Conservation (phyloP, 2,113 vertebrate genomes). For the Antidorcas marsupialis region DNA sequence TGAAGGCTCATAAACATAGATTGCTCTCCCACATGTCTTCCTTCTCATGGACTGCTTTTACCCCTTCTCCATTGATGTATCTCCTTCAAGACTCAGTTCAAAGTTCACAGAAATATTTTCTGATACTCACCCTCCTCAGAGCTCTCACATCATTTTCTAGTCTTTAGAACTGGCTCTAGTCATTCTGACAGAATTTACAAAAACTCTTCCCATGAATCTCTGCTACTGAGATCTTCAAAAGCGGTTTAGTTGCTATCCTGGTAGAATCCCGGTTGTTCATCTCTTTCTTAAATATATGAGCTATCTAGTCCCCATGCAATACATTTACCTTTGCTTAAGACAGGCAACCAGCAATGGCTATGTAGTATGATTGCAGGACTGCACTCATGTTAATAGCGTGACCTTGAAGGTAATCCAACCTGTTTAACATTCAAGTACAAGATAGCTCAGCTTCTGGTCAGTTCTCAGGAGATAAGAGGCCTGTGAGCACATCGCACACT, state of each 20-base stretch:
- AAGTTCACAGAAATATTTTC: neutral
- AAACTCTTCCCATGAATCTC: neutral
- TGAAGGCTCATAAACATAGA: neutral
- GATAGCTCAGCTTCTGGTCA: neutral
- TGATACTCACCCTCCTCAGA: neutral
- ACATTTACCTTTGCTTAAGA: neutral
- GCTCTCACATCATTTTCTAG: neutral
- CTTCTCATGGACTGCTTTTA: neutral
- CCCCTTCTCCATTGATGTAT: neutral
- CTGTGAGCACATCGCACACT: neutral
- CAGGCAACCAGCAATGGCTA: neutral
- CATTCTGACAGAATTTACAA: neutral
- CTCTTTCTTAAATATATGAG: neutral
- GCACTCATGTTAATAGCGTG: neutral
- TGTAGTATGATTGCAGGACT: neutral
- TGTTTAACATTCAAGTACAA: neutral
- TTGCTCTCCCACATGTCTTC: neutral
- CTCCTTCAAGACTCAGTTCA: neutral
- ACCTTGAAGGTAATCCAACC: neutral
- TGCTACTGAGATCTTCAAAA: neutral
- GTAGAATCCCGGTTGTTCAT: neutral
- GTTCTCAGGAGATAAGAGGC: neutral
- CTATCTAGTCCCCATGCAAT: neutral
- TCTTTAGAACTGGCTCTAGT: neutral
- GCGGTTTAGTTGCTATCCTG: rapidly evolving